Base-by-base conservation (phyloP, 2,888 invertebrate species). In the Ecliptopera silaceata region DNA sequence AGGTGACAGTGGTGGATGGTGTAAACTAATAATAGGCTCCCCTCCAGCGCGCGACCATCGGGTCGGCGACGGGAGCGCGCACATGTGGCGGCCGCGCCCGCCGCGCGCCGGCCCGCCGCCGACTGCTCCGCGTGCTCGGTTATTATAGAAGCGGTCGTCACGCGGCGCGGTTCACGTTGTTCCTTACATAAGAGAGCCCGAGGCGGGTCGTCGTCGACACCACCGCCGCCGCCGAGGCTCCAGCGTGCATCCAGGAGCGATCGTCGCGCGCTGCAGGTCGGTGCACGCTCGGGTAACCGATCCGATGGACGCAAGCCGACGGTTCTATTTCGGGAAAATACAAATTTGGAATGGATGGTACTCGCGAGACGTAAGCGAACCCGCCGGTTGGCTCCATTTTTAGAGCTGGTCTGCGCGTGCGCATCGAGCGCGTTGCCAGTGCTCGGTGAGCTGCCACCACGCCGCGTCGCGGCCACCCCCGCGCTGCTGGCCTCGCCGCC, bases 271-370 rank as follows among this genome's bases (percentile, higher is more conserved):
- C 77, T 88, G 88, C 88, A 88, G 80, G 86, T 81, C 82, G 86
- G 79, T 88, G 88, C 88, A 89, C 87, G 87, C 78, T 82, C 81
- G 86, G 84, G 88, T 88, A 90, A 88, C 89, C 86, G 89, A 89
- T 88, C 90, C 89, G 91, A 82, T 83, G 82, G 83, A 85, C 88
- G 88, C 86, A 72, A 88, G 91, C 89, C 91, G 90, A 83, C 91
- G 88, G 77, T 70, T 84, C 88, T 94, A 94, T 95, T 95, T 95
- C 92, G 93, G 93, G 94, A 94, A 94, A 94, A 95, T 95, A 95
- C 95, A 94, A 95, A 95, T 95, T 95, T 95, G 95, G 95, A 93
- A 88, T 88, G 88, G 89, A 88, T 88, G 88, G 88, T 87, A 88
- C 90, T 87, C 86, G 86, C 85, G 86, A 85, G 79, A 84, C 84